phyloP scores from a whole-genome alignment of 1,140 invertebrate genomes.

The Zaprionus lachaisei region DNA sequence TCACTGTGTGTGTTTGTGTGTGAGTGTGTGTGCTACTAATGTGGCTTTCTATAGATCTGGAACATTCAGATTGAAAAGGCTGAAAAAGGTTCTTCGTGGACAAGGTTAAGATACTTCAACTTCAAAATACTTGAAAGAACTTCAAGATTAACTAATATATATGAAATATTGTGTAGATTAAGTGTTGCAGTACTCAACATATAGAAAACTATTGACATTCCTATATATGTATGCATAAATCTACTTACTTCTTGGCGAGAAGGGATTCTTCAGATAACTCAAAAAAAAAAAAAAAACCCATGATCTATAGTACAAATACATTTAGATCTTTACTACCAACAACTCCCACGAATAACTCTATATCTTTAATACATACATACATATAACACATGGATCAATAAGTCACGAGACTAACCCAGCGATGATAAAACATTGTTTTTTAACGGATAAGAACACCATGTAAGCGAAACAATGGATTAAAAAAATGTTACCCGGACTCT shows the following conservation, averaged over 20 bases:
- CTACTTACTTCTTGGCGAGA: not conserved
- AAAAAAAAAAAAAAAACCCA: too few species aligned
- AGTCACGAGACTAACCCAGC: too few species aligned
- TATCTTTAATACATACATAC: too few species aligned
- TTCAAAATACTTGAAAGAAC: not conserved
- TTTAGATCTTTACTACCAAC: too few species aligned
- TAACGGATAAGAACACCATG: too few species aligned
- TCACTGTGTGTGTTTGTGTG: not conserved
- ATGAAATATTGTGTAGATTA: not conserved
- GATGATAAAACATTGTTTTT: too few species aligned
- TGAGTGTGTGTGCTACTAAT: constrained; percentile 3
- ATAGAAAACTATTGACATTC: not conserved
- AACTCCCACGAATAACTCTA: too few species aligned
- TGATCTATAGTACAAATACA: too few species aligned
- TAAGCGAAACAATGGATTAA: too few species aligned
- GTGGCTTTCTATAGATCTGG: constrained; percentile 20
- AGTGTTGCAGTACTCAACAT: not conserved
- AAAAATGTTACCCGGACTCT: too few species aligned
- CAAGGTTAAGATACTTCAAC: not conserved
- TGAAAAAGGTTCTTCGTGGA: not conserved
- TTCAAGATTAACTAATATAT: not conserved
- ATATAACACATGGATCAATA: too few species aligned
- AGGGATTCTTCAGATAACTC: too few species aligned
- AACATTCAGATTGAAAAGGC: not conserved
- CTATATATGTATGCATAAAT: not conserved